phyloP scores from a whole-genome alignment of 2,113 vertebrate species.

The Bagarius yarrelli region DNA sequence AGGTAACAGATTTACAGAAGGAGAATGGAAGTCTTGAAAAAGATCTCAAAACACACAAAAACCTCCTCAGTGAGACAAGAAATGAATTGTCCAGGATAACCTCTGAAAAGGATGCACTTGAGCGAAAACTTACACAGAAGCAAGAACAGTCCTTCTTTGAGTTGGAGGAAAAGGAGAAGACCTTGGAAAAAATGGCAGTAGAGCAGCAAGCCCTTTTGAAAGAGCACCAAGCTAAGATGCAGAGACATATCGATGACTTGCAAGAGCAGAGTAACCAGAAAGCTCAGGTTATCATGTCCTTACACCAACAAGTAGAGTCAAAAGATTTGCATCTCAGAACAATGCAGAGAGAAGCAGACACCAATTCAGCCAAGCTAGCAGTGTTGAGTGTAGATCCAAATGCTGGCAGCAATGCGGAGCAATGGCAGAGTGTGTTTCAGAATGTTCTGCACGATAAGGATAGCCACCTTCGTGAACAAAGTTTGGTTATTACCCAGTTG shows the following conservation, averaged over 20 bases:
- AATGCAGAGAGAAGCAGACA: conserved; percentile 70
- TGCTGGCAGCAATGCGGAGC: conserved; percentile 66
- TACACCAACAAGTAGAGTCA: conserved; percentile 62
- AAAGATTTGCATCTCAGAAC: conserved; percentile 68
- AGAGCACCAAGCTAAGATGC: conserved; percentile 63
- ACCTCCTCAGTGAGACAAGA: conserved; percentile 63
- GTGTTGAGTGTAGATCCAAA: conserved; percentile 71
- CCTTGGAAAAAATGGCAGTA: conserved; percentile 56
- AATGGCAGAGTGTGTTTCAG: conserved; percentile 73
- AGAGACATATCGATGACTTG: conserved; percentile 63
- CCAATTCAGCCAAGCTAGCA: conserved; percentile 66
- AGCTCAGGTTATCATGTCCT: conserved; percentile 52
- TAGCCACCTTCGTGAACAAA: conserved; percentile 73
- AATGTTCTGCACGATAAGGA: conserved; percentile 77
- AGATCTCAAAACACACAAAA: conserved; percentile 58
- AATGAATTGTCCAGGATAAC: conserved; percentile 58
- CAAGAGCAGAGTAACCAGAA: conserved; percentile 63
- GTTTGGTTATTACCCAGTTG: conserved; percentile 67
- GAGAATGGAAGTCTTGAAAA: conserved; percentile 58
- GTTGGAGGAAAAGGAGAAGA: conserved; percentile 49
- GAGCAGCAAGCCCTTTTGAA: conserved; percentile 60
- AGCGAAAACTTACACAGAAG: conserved; percentile 60
- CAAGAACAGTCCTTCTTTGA: conserved; percentile 58
- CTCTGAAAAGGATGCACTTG: conserved; percentile 68
- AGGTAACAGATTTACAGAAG: conserved; percentile 56